phyloP scores from a whole-genome alignment of 2,113 vertebrate species.

The Verasper variegatus region DNA sequence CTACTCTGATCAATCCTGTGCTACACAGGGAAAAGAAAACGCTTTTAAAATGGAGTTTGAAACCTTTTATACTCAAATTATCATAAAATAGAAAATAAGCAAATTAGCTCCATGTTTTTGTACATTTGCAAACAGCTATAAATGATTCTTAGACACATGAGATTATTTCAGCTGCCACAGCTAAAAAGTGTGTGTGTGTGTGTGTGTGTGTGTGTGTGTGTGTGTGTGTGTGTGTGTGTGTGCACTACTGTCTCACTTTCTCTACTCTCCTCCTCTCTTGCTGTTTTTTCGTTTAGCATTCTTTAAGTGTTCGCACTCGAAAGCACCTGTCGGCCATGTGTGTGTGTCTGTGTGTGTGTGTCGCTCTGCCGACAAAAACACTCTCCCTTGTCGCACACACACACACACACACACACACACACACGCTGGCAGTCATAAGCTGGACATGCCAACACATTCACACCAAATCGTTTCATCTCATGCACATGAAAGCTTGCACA shows the following conservation, averaged over 20 bases:
- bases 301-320: slow-evolving; percentile 42
- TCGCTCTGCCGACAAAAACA: slow-evolving; percentile 11
- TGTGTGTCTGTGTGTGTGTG: slow-evolving; percentile 12
- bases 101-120: too few species aligned
- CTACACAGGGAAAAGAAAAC: too few species aligned
- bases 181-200: too few species aligned
- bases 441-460: slow-evolving; percentile 41
- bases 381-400: slow-evolving; percentile 25
- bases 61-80: too few species aligned
- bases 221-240: too few species aligned
- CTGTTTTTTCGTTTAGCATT: slow-evolving; percentile 33
- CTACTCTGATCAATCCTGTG: too few species aligned
- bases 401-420: neutral
- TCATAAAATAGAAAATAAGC: too few species aligned
- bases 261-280: slow-evolving; percentile 21
- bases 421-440: neutral
- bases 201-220: too few species aligned
- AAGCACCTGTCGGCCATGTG: slow-evolving; percentile 56
- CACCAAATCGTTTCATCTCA: slow-evolving; percentile 56
- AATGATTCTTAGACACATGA: too few species aligned
- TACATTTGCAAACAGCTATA: too few species aligned
- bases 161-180: too few species aligned
- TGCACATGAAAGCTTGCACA: slow-evolving; percentile 33
- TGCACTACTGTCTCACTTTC: slow-evolving; percentile 52
- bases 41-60: too few species aligned